These are phyloP conservation scores for Thereva nobilitata DNA, from an alignment of 2,888 invertebrate species.

Conservation along the genomic window DNA sequence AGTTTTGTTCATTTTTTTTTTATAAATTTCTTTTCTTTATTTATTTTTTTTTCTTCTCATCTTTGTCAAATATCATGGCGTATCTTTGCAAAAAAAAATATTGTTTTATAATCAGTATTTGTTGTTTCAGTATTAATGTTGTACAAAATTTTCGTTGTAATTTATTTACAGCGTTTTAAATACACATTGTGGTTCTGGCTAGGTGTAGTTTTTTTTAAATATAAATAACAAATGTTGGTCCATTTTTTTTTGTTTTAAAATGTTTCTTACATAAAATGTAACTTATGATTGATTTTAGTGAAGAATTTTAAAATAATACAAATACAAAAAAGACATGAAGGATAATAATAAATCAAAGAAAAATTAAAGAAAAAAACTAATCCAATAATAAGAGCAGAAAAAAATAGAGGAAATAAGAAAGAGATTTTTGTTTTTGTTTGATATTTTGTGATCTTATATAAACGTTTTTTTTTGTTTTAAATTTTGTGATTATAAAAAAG, in stretches of 20 bases:
- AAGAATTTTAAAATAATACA: conserved; percentile 45
- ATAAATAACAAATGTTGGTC: conserved; percentile 25
- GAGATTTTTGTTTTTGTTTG: too few species aligned
- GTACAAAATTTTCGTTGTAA: conserved; percentile 29
- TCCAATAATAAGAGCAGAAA: too few species aligned
- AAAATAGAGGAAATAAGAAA: too few species aligned
- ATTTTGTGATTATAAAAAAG: too few species aligned
- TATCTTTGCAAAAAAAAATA: too few species aligned
- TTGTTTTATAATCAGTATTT: too few species aligned
- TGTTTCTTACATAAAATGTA: conserved; percentile 59
- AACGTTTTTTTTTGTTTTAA: not conserved
- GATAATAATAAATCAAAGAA: not conserved
- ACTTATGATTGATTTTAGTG: conserved; percentile 62
- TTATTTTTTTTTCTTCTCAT: too few species aligned
- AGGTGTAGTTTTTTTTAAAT: conserved; percentile 10
- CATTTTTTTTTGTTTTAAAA: conserved; percentile 18
- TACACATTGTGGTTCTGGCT: conserved; percentile 34
- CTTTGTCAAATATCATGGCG: too few species aligned
- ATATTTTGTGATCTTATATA: conserved; percentile 21
- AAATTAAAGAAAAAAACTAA: not conserved
- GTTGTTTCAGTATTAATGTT: conserved; percentile 2
- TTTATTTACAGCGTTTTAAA: conserved; percentile 9
- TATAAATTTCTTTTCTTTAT: too few species aligned
- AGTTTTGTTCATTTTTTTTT: too few species aligned
- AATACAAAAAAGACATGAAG: not conserved